Percentiles rank a stretch among this genome's conserved stretches.
Conservation (phyloP, 2,888 invertebrate genomes). For the Asteroscopus sphinx region DNA sequence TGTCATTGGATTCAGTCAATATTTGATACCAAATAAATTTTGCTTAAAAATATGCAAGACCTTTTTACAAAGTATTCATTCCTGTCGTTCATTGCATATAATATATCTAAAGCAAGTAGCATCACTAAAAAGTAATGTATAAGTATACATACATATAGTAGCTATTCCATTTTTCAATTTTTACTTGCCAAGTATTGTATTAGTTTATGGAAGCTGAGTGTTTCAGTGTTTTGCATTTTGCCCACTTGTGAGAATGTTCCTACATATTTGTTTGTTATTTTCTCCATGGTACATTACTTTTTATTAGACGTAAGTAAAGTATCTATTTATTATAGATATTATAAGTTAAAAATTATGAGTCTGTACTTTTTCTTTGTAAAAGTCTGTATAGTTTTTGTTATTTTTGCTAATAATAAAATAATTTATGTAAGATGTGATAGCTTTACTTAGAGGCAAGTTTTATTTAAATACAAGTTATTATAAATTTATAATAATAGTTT, state of each 20-base stretch:
- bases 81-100: constrained; percentile 55
- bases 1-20: too few species aligned
- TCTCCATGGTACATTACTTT: constrained; percentile 66
- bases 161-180: constrained; percentile 69
- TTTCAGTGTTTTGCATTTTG: constrained; percentile 72
- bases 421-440: constrained; percentile 87
- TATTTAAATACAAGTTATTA: constrained; percentile 86
- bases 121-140: constrained; percentile 39
- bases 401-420: constrained; percentile 81
- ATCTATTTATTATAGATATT: constrained; percentile 81
- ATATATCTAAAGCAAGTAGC: constrained; percentile 22
- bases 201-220: constrained; percentile 65
- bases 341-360: constrained; percentile 68
- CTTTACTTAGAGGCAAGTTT: constrained; percentile 87
- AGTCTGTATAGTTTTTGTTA: constrained; percentile 84
- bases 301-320: constrained; percentile 73
- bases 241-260: constrained; percentile 76
- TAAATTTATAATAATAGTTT: constrained; percentile 79
- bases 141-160: constrained; percentile 41
- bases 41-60: constrained; percentile 42
- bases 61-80: constrained; percentile 59
- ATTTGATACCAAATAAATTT: constrained; percentile 45
- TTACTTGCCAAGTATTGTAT: constrained; percentile 81
- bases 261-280: constrained; percentile 74
- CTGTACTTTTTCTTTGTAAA: constrained; percentile 75